Base-by-base conservation (phyloP, 2,113 vertebrate species). In the Microtus pennsylvanicus region DNA sequence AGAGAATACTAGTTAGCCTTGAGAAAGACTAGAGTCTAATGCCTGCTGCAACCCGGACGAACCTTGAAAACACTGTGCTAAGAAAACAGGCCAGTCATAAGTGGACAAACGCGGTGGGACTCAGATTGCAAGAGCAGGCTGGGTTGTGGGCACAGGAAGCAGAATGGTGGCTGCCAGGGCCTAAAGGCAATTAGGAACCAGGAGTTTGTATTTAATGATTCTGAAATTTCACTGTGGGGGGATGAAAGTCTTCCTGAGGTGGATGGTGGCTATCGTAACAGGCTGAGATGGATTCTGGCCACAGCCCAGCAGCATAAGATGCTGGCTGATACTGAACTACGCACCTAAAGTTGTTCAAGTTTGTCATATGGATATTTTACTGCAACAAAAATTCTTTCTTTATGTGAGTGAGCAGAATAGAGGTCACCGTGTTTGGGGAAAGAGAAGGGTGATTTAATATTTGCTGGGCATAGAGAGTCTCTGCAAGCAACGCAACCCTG, bases 121-220 rank as follows among this genome's bases (percentile, higher is more conserved):
- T 28, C 26, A 22, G 11, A 24, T 47, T 7, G 14, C 22, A 35
- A 24, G 11, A 21, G 30, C 7, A 26, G 69, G 69, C n/a, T 72
- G 26, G 21, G 38, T 65, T 55, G 13, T 22, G 35, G 75, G 58
- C 19, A 38, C 28, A 55, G 87, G 45, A 80, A 65, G 33, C 19
- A 13, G 8, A 26, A 42, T 1, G 7, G 38, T 2, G 26, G 13
- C 63, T 74, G 38, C 14, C 47, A 55, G 47, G 85, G 16, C 7
- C 52, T 1, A 8, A 55, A 30, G 10, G 14, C 38, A 42, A 0
- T 2, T 11, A 9, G 19, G 7, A 3, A 11, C 7, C 0, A 17
- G 50, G 50, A 22, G 8, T 80, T 87, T 17, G 17, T 45, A 17
- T 63, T 38, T 80, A 30, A 75, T 16, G 38, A 12, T 7, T 28